Conservation (phyloP, 2,888 invertebrate species). For the Dynastes maya region DNA sequence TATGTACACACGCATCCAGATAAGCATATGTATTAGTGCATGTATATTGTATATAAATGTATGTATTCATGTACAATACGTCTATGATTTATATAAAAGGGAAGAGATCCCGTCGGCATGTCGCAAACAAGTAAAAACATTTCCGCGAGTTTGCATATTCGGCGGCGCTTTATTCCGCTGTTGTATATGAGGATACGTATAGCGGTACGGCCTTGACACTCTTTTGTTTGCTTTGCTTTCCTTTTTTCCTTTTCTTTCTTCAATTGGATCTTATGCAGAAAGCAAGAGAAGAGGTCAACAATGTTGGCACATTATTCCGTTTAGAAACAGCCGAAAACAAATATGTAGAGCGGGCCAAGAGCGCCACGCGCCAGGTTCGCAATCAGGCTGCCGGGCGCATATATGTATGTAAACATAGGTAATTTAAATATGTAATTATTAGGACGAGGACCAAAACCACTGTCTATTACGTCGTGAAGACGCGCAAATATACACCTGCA, state of each 20-base stretch:
- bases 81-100: conserved; percentile 7
- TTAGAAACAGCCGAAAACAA: too few relatives aligned
- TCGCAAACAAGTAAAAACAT: conserved; percentile 49
- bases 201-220: conserved; percentile 34
- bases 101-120: conserved; percentile 20
- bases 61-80: too few relatives aligned
- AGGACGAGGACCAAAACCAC: too few relatives aligned
- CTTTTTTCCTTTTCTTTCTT: conserved; percentile 1
- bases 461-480: too few relatives aligned
- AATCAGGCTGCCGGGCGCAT: too few relatives aligned
- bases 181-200: background rate
- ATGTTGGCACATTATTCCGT: background rate
- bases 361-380: too few relatives aligned
- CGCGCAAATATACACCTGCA: too few relatives aligned
- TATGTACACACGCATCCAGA: background rate
- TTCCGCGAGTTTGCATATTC: conserved; percentile 47
- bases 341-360: too few relatives aligned
- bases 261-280: background rate
- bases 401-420: too few relatives aligned
- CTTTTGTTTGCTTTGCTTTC: background rate
- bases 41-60: too few relatives aligned
- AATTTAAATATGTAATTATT: too few relatives aligned
- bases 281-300: background rate
- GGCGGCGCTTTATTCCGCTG: conserved; percentile 29
- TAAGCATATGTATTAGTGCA: background rate